Evolutionary conservation across 1,140 invertebrate species (phyloP), one percentile per base, ranked within the genome.

Genomic region (Eumeta japonica): DNA sequence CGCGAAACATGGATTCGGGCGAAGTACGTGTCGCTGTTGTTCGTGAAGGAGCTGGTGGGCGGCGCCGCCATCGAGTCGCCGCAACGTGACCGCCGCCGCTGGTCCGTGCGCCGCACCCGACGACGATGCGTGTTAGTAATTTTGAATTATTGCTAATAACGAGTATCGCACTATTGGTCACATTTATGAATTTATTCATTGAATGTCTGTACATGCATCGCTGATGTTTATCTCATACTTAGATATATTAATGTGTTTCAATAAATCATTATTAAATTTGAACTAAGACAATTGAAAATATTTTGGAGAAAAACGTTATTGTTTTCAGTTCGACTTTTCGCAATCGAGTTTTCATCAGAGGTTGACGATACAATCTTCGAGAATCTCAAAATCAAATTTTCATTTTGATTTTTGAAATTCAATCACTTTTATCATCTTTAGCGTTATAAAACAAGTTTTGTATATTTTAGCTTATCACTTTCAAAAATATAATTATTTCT

Each of bases 1-100:
- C 79, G 88, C 1, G 87, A 90, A 52, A 71, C 79, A 10, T 90
- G 86, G 85, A 89, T 90, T 27, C 86, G 84, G 55, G 79, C 83
- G 0, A 90, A 90, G 53, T 90, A 89, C 63, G 81, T 89, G 39
- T 48, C 53, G 14, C 45, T 66, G 35, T 37, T 50, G 45, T 72
- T 72, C 44, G 62, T 70, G 29, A 53, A 52, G 10, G 58, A 67
- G 43, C 49, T 75, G 15, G 55, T 53, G 27, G 45, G 47, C 39
- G 40, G 42, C 5, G 3, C 27, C 20, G 30, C 12, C 43, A 18
- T 29, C 29, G 32, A 46, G 4, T 48, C 52, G 7, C 52, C 58
- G 28, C 46, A 56, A n/a, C 36, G 50, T 7, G 39, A 42, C 31
- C 58, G 55, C 4, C 48, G 71, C 0, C 58, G 72, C 15, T 76